Evolutionary conservation across 2,113 vertebrate species (phyloP).

Genomic region (Cathartes aura): DNA sequence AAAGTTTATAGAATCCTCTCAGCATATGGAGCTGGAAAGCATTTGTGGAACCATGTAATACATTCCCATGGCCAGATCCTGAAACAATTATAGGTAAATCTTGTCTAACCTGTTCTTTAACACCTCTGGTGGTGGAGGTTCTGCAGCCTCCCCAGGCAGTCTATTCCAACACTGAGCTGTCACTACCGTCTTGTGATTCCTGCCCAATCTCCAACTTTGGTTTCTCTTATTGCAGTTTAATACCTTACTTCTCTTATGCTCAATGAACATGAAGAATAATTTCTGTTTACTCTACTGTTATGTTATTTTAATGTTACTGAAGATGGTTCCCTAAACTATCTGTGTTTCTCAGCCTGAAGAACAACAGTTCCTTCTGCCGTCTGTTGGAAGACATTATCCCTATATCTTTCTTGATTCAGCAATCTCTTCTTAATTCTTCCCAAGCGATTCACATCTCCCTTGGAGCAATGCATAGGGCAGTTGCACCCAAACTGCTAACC

Average conservation of each 20-base stretch:
- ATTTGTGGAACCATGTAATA: not conserved
- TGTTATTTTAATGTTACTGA: not conserved
- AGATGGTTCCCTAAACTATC: not conserved
- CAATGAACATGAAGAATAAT: not conserved
- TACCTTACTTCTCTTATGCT: not conserved
- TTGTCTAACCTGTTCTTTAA: not conserved
- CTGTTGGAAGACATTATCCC: not conserved
- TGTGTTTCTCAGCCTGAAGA: not conserved
- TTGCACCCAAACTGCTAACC: not conserved
- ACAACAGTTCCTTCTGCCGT: not conserved
- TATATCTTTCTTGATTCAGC: not conserved
- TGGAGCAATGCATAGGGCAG: not conserved
- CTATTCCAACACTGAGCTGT: not conserved
- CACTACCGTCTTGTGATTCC: not conserved
- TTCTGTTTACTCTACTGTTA: not conserved
- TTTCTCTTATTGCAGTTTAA: not conserved
- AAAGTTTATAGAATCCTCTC: not conserved
- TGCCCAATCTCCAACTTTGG: not conserved
- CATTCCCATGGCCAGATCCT: not conserved
- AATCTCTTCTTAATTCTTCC: not conserved
- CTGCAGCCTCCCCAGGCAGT: not conserved
- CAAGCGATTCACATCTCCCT: not conserved
- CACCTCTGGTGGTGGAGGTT: not conserved
- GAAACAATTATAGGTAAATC: not conserved
- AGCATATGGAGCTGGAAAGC: not conserved